Evolutionary conservation across 2,113 vertebrate species (phyloP), one percentile per base, ranked within the genome.

Genomic region (Cygnus atratus): DNA sequence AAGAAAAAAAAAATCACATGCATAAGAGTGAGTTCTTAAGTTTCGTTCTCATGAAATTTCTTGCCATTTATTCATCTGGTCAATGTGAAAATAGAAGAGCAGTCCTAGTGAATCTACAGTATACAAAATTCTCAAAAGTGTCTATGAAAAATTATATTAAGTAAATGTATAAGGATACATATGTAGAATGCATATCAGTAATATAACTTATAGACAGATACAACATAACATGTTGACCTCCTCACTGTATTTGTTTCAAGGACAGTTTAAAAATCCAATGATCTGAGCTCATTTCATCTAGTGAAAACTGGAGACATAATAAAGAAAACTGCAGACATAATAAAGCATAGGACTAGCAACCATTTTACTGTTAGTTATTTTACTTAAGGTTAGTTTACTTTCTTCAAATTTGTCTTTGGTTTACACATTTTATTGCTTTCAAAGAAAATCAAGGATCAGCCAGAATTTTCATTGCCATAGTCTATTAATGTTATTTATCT

Each of bases 391-490:
- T 63, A 24, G 31, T 90, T 86, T 89, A 61, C 35, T 84, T 83
- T 59, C 50, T 28, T 63, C 11, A 43, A 52, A 70, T 87, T 59
- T 88, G 10, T 67, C 41, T 57, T 96, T 33, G 12, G 20, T 84
- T 88, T 92, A 55, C 29, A 29, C 11, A 54, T 88, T 79, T 79
- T 62, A 50, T 87, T 84, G 48, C 39, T 63, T 81, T 37, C 37
- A 61, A 83, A 88, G 72, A 91, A 92, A 79, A 87, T 80, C 33
- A 81, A 82, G 73, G 61, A 89, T 90, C 71, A 91, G 10, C 71
- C 9, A 85, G 78, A 83, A 66, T 9, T 76, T 22, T 92, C 46
- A 50, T 58, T 55, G 67, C 29, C 33, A 5, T 43, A 72, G 68
- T 92, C 67, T 78, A 63, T 37, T 81, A 61, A 13, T 68, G 50